Base-by-base conservation (phyloP, 1,140 invertebrate genomes). In the Semibalanus balanoides region DNA sequence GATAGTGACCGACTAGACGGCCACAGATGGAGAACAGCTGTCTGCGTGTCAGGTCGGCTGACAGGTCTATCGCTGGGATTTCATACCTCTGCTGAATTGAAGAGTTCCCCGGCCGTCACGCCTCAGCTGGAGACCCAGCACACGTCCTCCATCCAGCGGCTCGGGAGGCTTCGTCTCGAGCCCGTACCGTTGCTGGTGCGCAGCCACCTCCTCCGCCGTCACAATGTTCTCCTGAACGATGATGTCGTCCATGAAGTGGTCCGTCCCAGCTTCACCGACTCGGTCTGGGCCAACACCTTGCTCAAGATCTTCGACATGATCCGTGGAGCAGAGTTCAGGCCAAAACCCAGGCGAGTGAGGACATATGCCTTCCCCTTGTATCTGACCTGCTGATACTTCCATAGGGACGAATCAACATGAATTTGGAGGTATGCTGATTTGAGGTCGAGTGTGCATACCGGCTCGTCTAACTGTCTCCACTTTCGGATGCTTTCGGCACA, bases 1-100 rank as follows among this genome's bases (percentile, higher is more conserved):
- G 76, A 28, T 76, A 77, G 29, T 77, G 76, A 74, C 76, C 40
- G 73, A 70, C 73, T 51, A 77, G 74, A 77, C 14, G 74, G 51
- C 31, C 40, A 64, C 30, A 74, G 30, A 27, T 77, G 9, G 74
- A 0, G 30, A 31, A 3, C 1, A 74, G 31, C 31, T 30, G n/a
- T 19, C 35, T 28, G 51, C 27, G 30, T 35, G 73, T 74, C 28
- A 77, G 5, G 27, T 74, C 75, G 74, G 31, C 74, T 9, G 22
- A 70, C 43, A 31, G 73, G 29, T 30, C 19, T 70, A 77, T 0
- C 19, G 74, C 70, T 0, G 74, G 35, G 30, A 31, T 19, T 11
- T 64, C 76, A 31, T 76, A 74, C 74, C 40, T 51, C 30, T 77
- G n/a, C n/a, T n/a, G n/a, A n/a, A n/a, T n/a, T n/a, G n/a, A n/a